Evolutionary conservation across 2,113 vertebrate genomes (phyloP).

Genomic region (Raja brachyura): DNA sequence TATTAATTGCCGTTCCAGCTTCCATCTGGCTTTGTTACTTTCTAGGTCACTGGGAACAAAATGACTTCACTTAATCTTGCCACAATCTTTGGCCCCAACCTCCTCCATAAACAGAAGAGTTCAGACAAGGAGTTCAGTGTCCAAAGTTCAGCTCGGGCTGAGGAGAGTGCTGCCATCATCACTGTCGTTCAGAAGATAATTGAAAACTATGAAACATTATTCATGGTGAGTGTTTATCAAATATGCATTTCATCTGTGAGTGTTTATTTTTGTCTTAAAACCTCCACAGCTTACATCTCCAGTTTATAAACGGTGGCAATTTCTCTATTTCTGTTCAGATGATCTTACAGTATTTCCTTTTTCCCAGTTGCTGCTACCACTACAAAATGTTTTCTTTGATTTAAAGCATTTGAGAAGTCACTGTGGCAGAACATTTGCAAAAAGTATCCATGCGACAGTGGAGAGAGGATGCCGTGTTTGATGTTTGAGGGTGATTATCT

Average conservation of each 20-base stretch:
- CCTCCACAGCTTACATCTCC: no score
- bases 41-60: constrained; percentile 88
- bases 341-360: neutral
- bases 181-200: constrained; percentile 87
- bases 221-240: constrained; percentile 67
- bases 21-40: constrained; percentile 42
- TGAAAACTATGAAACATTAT: constrained; percentile 71
- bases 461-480: neutral
- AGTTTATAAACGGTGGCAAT: neutral
- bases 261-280: neutral
- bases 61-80: constrained; percentile 94
- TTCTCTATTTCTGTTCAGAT: neutral
- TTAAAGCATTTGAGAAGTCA: neutral
- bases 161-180: constrained; percentile 87
- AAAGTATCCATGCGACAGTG: neutral
- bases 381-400: neutral
- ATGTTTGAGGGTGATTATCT: neutral
- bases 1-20: neutral
- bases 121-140: constrained; percentile 92
- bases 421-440: neutral
- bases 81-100: constrained; percentile 93
- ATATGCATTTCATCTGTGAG: neutral
- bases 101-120: constrained; percentile 88
- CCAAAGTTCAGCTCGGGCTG: constrained; percentile 84
- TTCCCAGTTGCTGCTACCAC: neutral